Conservation (phyloP, 1,140 invertebrate species). For the Amphibalanus amphitrite region DNA sequence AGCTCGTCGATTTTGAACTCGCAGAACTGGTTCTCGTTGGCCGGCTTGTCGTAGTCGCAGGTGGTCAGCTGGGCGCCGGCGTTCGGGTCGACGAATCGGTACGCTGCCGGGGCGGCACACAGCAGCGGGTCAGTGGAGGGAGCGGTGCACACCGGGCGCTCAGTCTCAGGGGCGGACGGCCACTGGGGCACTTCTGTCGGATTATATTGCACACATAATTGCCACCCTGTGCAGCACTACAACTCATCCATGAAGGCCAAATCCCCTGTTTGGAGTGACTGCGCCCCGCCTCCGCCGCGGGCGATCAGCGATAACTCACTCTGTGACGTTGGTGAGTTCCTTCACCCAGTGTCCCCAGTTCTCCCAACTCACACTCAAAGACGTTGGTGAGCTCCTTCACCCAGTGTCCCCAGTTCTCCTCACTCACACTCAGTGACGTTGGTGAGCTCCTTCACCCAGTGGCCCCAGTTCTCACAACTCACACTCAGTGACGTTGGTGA, state of each 20-base stretch:
- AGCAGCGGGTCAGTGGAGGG: background rate
- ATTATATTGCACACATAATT: too few relatives aligned
- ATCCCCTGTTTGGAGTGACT: background rate
- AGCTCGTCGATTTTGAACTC: conserved; percentile 38
- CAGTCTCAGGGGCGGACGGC: background rate
- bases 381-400: too few relatives aligned
- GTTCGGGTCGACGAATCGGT: conserved; percentile 2
- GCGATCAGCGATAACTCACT: too few relatives aligned
- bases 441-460: too few relatives aligned
- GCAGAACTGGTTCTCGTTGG: conserved; percentile 47
- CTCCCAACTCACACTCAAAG: too few relatives aligned
- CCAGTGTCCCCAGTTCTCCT: too few relatives aligned
- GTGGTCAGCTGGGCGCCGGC: conserved; percentile 25
- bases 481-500: conserved; percentile 30
- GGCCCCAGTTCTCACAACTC: background rate
- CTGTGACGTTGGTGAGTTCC: too few relatives aligned
- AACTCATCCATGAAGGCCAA: background rate
- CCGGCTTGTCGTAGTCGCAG: conserved; percentile 41
- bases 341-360: too few relatives aligned
- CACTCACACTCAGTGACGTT: too few relatives aligned
- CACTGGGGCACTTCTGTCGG: background rate
- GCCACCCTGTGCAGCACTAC: background rate
- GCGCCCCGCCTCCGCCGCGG: too few relatives aligned
- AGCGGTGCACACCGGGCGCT: background rate
- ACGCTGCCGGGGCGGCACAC: background rate